Evolutionary conservation across 2,888 invertebrate species (phyloP), one percentile per base, ranked within the genome.

Genomic region (Leptinotarsa juncta): DNA sequence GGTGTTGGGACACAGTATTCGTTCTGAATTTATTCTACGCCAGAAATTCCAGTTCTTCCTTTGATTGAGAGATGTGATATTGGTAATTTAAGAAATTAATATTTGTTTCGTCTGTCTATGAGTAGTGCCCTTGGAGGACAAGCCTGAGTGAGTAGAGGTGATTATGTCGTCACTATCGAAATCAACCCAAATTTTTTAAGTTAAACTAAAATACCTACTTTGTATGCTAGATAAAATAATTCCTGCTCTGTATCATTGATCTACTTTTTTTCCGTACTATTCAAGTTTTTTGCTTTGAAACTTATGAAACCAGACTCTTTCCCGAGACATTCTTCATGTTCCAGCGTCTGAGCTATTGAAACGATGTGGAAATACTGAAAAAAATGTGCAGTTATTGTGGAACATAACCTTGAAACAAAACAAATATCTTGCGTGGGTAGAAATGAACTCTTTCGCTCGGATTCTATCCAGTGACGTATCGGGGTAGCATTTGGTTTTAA

Each of bases 391-490:
- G n/a, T n/a, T 32, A 62, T 62, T 62, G 32, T 62, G 32, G n/a
- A 42, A 62, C 26, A 62, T 62, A 62, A 62, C 42, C 62, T 62
- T 62, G 62, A 62, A 62, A 62, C n/a, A 7, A 62, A 57, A 57
- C 26, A 57, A 57, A 57, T 57, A 57, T 20, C 57, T 20, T 57
- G 55, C 18, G 57, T 57, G 15, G 57, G 57, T 57, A 23, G 15
- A 14, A 57, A 57, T 23, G 23, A 57, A 57, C 57, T 23, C 14
- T 20, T 12, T 23, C 23, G 57, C 26, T 57, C 20, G 4, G 57
- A 57, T 26, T 57, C 23, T 57, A 15, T 15, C 4, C 57, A 57
- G 57, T 57, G 57, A 57, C 57, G 57, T 26, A 7, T 18, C 53
- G n/a, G 18, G 42, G 42, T 42, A 42, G 42, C 42, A 42, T 42